Percentiles rank a stretch among this genome's conserved stretches.
Evolutionary conservation across 2,113 vertebrate genomes (phyloP).

Genomic region (Cettia cetti): DNA sequence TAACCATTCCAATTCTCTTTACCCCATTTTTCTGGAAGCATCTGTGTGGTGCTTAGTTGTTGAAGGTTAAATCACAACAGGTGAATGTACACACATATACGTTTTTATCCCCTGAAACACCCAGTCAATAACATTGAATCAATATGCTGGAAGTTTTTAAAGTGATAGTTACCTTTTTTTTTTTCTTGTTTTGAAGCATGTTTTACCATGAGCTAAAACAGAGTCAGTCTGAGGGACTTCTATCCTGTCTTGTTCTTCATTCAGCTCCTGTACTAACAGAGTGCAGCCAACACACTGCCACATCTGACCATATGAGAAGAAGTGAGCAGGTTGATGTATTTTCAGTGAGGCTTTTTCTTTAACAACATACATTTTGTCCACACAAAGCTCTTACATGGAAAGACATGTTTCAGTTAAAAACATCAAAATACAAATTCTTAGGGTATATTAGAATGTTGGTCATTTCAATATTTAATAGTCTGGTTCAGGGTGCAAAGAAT

Average conservation of each 20-base stretch:
- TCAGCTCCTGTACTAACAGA: neutral
- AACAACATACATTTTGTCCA: neutral
- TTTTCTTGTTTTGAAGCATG: accelerated
- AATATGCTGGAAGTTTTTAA: neutral
- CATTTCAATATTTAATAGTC: neutral
- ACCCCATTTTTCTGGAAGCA: neutral
- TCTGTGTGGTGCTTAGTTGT: neutral
- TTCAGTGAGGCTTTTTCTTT: neutral
- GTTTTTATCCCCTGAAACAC: neutral
- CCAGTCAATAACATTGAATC: neutral
- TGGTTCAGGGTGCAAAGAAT: neutral
- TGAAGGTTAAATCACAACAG: neutral
- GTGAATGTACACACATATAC: neutral
- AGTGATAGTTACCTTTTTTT: neutral
- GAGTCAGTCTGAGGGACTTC: neutral
- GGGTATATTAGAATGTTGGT: neutral
- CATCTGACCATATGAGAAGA: neutral
- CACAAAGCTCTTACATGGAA: neutral
- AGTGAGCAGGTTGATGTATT: neutral
- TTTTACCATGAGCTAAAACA: neutral
- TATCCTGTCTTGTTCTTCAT: neutral
- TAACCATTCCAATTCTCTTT: neutral
- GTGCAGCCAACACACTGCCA: neutral
- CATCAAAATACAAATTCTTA: neutral
- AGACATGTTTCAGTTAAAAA: neutral